Evolutionary conservation across 2,888 invertebrate genomes (phyloP).

Genomic region (Phragmatobia fuliginosa): DNA sequence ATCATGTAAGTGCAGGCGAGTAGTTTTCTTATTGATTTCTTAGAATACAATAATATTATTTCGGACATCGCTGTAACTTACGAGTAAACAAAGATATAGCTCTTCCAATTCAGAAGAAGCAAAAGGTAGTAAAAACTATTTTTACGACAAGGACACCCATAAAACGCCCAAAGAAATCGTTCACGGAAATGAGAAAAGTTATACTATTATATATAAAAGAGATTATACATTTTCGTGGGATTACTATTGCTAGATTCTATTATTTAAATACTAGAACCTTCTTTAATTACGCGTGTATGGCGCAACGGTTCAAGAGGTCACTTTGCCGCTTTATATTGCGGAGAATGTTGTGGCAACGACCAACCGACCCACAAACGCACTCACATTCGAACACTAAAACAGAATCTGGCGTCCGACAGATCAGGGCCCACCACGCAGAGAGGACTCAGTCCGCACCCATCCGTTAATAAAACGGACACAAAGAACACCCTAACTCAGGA

Average conservation of each 20-base stretch:
- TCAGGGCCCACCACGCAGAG: no score
- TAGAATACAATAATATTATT: not conserved
- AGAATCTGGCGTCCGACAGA: no score
- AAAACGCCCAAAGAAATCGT: not conserved
- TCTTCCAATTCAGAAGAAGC: not conserved
- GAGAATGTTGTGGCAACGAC: no score
- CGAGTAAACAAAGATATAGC: not conserved
- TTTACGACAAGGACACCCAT: slow-evolving; percentile 1
- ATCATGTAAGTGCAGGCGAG: not conserved
- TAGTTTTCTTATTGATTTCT: not conserved
- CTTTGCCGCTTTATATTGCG: no score
- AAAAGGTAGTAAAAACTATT: slow-evolving; percentile 1
- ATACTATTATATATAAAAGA: not conserved
- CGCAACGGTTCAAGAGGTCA: no score
- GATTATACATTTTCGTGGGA: not conserved
- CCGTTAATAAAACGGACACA: no score
- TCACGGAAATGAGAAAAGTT: not conserved
- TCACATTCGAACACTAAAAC: no score
- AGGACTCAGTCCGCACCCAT: no score
- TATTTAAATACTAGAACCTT: no score
- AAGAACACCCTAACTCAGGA: no score
- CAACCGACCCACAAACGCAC: no score
- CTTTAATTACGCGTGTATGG: no score
- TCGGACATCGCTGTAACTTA: not conserved
- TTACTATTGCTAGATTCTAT: not conserved